These are phyloP conservation scores for Drosophila paranaensis DNA, from an alignment of 2,888 invertebrate genomes.

Conservation along the genomic window DNA sequence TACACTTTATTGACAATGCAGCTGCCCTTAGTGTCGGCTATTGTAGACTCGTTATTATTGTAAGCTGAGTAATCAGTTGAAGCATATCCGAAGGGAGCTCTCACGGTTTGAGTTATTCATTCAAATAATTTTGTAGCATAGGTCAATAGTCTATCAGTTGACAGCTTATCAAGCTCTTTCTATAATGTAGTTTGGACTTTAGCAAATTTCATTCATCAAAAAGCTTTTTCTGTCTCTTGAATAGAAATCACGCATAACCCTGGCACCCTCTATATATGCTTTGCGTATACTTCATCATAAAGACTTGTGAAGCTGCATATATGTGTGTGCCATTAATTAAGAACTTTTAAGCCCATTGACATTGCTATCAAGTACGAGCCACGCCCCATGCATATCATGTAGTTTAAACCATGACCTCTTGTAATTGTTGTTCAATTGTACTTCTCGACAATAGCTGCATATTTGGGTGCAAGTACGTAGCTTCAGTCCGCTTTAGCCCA, in stretches of 20 bases:
- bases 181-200: background rate
- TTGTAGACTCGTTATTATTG: background rate
- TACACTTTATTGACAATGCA: background rate
- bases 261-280: background rate
- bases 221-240: background rate
- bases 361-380: conserved; percentile 8
- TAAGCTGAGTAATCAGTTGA: conserved; percentile 3
- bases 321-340: background rate
- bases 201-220: background rate
- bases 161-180: conserved; percentile 2
- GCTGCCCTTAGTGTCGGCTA: background rate
- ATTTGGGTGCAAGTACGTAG: background rate
- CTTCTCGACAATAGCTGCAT: conserved; percentile 20
- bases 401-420: conserved; percentile 2
- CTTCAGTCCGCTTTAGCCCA: background rate
- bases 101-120: no score
- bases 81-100: background rate
- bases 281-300: background rate
- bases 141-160: background rate
- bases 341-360: background rate
- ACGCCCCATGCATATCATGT: background rate
- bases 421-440: conserved; percentile 9
- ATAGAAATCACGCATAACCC: background rate
- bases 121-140: background rate
- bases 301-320: background rate